Percentiles rank a stretch among this genome's conserved stretches.
phyloP scores from a whole-genome alignment of 1,140 invertebrate genomes.

The Potamilus streckersoni region DNA sequence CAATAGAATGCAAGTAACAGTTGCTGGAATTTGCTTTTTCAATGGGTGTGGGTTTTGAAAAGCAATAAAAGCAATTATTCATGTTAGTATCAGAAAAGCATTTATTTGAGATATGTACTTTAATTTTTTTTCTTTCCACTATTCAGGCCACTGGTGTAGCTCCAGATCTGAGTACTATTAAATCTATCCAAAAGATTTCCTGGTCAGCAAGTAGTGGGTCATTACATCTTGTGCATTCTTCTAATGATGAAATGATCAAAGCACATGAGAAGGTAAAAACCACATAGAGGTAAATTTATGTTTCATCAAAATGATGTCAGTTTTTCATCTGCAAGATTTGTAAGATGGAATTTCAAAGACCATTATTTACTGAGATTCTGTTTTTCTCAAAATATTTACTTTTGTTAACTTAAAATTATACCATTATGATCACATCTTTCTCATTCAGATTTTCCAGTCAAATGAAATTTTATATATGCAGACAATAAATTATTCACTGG shows the following conservation, averaged over 20 bases:
- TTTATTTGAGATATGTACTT: background rate
- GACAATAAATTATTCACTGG: too few species aligned
- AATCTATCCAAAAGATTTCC: slow-evolving; percentile 74
- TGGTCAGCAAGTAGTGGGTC: slow-evolving; percentile 83
- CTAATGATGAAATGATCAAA: slow-evolving; percentile 76
- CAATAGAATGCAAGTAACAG: too few species aligned
- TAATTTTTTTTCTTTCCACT: slow-evolving; percentile 7
- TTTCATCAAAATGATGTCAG: background rate
- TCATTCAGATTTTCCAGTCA: too few species aligned
- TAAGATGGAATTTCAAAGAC: too few species aligned
- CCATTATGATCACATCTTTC: too few species aligned
- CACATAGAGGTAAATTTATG: background rate
- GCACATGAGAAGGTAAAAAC: slow-evolving; percentile 61
- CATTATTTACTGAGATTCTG: too few species aligned
- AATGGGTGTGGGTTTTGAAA: too few species aligned
- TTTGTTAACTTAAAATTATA: too few species aligned
- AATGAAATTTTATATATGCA: too few species aligned
- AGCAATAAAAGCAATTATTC: too few species aligned
- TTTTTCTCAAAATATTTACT: too few species aligned
- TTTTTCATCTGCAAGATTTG: background rate
- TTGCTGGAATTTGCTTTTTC: too few species aligned
- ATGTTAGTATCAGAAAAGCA: background rate
- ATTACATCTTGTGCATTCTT: slow-evolving; percentile 76
- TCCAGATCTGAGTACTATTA: slow-evolving; percentile 62
- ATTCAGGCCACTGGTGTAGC: slow-evolving; percentile 55